A percentile compares a stretch with the other conserved stretches of the same genome.
These are phyloP conservation scores for Monomorium pharaonis DNA, from an alignment of 1,140 invertebrate genomes.

Conservation along the genomic window DNA sequence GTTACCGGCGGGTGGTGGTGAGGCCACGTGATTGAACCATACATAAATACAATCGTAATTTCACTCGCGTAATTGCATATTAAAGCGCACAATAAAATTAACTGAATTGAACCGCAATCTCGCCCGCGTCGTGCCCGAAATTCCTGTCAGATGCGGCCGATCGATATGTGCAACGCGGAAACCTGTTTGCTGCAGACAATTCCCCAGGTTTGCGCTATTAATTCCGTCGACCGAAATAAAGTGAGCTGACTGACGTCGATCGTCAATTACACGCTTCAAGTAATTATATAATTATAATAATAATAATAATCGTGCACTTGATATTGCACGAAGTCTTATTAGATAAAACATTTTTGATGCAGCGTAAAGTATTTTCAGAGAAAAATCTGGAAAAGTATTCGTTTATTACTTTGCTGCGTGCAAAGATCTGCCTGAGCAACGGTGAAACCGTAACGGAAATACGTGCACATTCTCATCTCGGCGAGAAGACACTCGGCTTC, in stretches of 20 bases:
- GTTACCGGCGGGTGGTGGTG: too few relatives aligned
- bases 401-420: background rate
- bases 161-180: background rate
- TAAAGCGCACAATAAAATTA: slow-evolving; percentile 16
- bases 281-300: too few relatives aligned
- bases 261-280: background rate
- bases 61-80: background rate
- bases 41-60: slow-evolving; percentile 24
- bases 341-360: background rate
- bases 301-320: background rate
- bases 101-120: slow-evolving; percentile 1
- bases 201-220: background rate
- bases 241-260: background rate
- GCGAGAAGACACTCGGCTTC: background rate
- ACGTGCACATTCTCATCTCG: background rate
- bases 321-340: background rate
- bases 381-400: background rate
- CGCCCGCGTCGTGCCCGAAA: background rate
- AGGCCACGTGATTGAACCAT: background rate
- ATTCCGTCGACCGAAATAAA: background rate
- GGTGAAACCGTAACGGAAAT: background rate
- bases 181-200: background rate
- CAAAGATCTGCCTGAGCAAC: background rate
- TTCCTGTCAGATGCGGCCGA: background rate
- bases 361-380: background rate